Evolutionary conservation across 2,888 invertebrate species (phyloP), one percentile per base, ranked within the genome.

Genomic region (Trissolcus brochymenae): DNA sequence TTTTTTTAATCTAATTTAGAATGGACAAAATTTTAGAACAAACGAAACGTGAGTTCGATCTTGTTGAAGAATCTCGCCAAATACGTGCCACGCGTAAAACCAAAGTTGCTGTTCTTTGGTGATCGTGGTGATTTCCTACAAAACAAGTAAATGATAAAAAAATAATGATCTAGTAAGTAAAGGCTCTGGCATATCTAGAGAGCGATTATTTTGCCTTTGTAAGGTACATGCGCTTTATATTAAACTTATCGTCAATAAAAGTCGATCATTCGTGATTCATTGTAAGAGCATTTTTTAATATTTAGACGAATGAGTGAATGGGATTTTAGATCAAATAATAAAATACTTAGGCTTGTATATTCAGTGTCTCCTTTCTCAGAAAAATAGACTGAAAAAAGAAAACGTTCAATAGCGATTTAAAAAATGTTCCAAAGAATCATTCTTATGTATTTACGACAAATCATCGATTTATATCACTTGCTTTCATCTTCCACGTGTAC

Each of bases 161-260:
- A 55, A 68, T 7, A 49, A 46, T 41, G 14, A 3, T 25, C 50
- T 57, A 13, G 46, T 74, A 57, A 64, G 61, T 56, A 64, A 64
- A 59, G 41, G 64, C 75, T 75, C 75, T 75, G 54, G 46, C 13
- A 14, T 13, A 17, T 55, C 46, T 57, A 53, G 74, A 74, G 74
- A 13, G 29, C 49, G n/a, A 61, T 74, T 56, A 74, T 61, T 73
- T 76, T 76, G 70, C 70, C 76, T 70, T 76, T 76, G 76, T 76
- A 62, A 76, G 76, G 76, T 76, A 76, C 46, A 46, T 6, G 59
- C 59, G 49, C 66, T 66, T 73, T 54, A 66, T 41, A 61, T 64
- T 70, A 54, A 74, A 57, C 35, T 68, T 62, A 29, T 14, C n/a
- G 19, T 67, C 67, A 41, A 55, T 25, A 40, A 40, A 60, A 68